A percentile compares a stretch with the other conserved stretches of the same genome.
These are phyloP conservation scores for Hippoglossus hippoglossus DNA, from an alignment of 2,797 vertebrate species.

Conservation along the genomic window DNA sequence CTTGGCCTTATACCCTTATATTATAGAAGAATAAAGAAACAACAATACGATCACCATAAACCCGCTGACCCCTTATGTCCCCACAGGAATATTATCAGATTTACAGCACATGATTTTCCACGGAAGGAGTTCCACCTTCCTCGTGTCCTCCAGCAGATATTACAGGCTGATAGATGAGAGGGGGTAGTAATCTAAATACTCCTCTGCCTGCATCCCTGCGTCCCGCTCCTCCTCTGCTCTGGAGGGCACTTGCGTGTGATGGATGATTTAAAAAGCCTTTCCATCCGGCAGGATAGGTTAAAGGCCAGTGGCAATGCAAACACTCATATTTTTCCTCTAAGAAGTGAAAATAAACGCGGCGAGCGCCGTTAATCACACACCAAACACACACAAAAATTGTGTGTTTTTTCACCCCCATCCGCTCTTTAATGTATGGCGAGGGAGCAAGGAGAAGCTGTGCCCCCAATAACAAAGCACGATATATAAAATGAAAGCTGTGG, in stretches of 20 bases:
- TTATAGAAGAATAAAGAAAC: background rate
- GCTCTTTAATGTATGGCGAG: background rate
- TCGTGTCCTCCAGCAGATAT: conserved; percentile 34
- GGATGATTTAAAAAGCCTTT: conserved; percentile 79
- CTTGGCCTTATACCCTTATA: too few species aligned
- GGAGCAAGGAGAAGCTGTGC: conserved; percentile 28
- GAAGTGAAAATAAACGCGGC: conserved; percentile 71
- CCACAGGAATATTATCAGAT: conserved; percentile 48
- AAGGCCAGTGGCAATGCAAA: conserved; percentile 77
- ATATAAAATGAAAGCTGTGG: conserved; percentile 57
- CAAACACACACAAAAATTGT: conserved; percentile 2
- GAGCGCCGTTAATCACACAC: conserved; percentile 62
- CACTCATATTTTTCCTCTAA: conserved; percentile 66
- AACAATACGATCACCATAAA: conserved; percentile 15
- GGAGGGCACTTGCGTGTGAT: conserved; percentile 76
- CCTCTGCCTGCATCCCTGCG: conserved; percentile 53
- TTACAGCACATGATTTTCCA: conserved; percentile 43
- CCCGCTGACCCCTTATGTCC: conserved; percentile 19
- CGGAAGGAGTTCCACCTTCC: conserved; percentile 31
- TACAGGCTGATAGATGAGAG: conserved; percentile 63
- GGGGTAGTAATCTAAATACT: conserved; percentile 62
- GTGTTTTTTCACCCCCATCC: background rate
- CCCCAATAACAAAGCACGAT: conserved; percentile 30
- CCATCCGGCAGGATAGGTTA: conserved; percentile 77
- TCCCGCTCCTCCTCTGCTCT: conserved; percentile 57